Evolutionary conservation across 53 echinoderm and acorn worm species (phyloP).

Genomic region (Zoroaster sp.): DNA sequence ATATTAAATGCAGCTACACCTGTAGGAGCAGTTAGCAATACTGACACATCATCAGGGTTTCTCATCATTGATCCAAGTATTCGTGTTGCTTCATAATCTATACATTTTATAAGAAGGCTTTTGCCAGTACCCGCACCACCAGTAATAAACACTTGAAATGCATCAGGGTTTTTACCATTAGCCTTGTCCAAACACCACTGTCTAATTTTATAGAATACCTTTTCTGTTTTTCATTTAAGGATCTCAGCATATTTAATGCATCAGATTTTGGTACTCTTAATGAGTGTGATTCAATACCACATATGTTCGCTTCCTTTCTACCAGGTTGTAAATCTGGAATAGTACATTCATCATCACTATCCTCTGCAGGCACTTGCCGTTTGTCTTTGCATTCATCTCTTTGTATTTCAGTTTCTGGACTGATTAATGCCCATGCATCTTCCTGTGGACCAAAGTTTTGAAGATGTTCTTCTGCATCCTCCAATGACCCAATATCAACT

Average conservation of each 20-base stretch:
- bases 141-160: too few relatives aligned
- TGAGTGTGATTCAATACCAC: not conserved
- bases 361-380: not conserved
- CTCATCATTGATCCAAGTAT: too few relatives aligned
- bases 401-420: slow-evolving; percentile 49
- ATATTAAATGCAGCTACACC: too few relatives aligned
- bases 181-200: too few relatives aligned
- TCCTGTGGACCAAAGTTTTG: slow-evolving; percentile 40
- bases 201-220: too few relatives aligned
- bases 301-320: not conserved
- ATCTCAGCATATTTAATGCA: slow-evolving; percentile 21
- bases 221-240: too few relatives aligned
- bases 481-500: not conserved
- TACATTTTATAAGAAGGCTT: too few relatives aligned
- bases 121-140: too few relatives aligned
- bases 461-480: slow-evolving; percentile 25
- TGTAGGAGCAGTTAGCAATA: too few relatives aligned
- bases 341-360: slow-evolving; percentile 1
- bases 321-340: slow-evolving; percentile 37
- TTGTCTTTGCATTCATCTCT: slow-evolving; percentile 5
- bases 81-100: too few relatives aligned
- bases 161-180: too few relatives aligned
- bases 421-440: slow-evolving; percentile 68
- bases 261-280: slow-evolving; percentile 17
- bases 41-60: too few relatives aligned